A percentile compares a stretch with the other conserved stretches of the same genome.
Conservation (phyloP, 1,140 invertebrate genomes). For the Tenebrio molitor region DNA sequence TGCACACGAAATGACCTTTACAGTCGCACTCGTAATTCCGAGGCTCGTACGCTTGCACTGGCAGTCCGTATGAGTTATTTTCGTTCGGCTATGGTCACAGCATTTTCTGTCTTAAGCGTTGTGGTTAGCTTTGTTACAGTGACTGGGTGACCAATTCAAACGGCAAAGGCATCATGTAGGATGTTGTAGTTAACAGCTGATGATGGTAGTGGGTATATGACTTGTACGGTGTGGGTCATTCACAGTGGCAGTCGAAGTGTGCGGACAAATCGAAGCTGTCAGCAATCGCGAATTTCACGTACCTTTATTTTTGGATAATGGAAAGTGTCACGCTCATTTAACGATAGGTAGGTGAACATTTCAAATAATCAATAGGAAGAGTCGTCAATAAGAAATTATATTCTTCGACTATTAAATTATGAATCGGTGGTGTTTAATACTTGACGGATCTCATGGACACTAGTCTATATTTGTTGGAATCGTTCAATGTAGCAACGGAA, state of each 20-base stretch:
- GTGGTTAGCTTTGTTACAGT: slow-evolving; percentile 31
- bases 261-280: not conserved
- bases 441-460: too few species aligned
- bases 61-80: slow-evolving; percentile 28
- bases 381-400: too few species aligned
- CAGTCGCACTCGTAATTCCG: too few species aligned
- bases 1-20: not conserved
- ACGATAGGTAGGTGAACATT: slow-evolving; percentile 8
- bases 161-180: not conserved
- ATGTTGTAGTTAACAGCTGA: slow-evolving; percentile 32
- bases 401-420: too few species aligned
- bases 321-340: too few species aligned
- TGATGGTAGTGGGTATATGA: slow-evolving; percentile 18
- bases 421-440: too few species aligned
- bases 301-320: slow-evolving; percentile 12
- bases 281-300: not conserved
- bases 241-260: slow-evolving; percentile 1
- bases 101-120: slow-evolving; percentile 22
- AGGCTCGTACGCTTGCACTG: slow-evolving; percentile 19
- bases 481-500: too few species aligned
- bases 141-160: slow-evolving; percentile 15
- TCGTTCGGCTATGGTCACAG: slow-evolving; percentile 28
- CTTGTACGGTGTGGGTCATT: slow-evolving; percentile 19
- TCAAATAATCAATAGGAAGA: too few species aligned
- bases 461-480: too few species aligned